Evolutionary conservation across 2,113 vertebrate genomes (phyloP), one percentile per base, ranked within the genome.

Genomic region (Anser cygnoides): DNA sequence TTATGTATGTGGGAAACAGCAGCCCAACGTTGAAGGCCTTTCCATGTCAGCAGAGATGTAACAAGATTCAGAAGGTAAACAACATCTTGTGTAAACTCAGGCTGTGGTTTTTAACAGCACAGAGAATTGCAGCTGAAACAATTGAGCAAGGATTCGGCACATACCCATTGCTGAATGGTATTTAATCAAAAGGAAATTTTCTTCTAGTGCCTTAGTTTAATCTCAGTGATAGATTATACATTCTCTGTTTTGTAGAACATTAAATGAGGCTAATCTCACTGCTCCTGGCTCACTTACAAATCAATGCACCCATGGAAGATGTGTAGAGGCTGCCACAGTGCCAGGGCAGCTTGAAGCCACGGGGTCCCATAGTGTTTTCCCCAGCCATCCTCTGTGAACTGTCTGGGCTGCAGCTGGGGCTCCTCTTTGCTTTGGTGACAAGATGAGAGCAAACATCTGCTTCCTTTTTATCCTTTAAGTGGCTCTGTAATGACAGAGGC

Each of bases 371-470:
- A 5, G 50, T 0, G 1, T 57, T 79, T 77, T 62, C 70, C n/a
- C 6, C 18, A 61, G 37, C 28, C 20, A 6, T 67, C 58, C 41
- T 41, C 58, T 44, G 65, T 74, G 65, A 80, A 43, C 11, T 1
- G 61, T 6, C 75, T 88, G 89, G 70, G 62, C 78, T 82, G 79
- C 66, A 92, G 46, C 62, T 82, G 75, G 57, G 37, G 43, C 78
- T 90, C 22, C 25, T 73, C 55, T 67, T 66, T 20, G 23, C 61
- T 75, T 43, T 33, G 54, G 22, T 50, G 78, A 57, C n/a, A 59
- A 50, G 44, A 84, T 35, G 54, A 21, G 33, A 58, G 57, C 58
- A 43, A 74, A 52, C 57, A 35, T 52, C 57, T 81, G 28, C 70
- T 71, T 71, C 61, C 61, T 74, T 49, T 65, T 57, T 44, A 6